Conservation (phyloP, 2,888 invertebrate genomes). For the Nowickia ferox region DNA sequence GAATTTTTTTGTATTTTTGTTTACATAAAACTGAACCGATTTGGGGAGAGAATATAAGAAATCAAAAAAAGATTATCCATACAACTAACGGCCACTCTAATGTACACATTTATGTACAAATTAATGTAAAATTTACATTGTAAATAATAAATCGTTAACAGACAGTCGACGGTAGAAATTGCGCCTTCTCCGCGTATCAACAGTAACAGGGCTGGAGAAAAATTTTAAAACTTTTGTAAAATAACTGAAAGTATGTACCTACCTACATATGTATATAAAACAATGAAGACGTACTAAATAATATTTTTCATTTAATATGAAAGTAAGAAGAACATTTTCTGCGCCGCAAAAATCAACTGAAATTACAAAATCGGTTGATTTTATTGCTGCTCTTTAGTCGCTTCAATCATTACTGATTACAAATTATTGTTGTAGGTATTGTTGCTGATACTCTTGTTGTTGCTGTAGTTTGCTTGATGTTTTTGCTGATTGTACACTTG, state of each 20-base stretch:
- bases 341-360: slow-evolving; percentile 40
- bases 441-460: slow-evolving; percentile 17
- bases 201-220: slow-evolving; percentile 49
- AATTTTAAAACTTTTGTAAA: slow-evolving; percentile 3
- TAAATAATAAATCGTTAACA: slow-evolving; percentile 11
- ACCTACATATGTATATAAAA: too few species aligned
- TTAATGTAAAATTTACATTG: too few species aligned
- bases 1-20: too few species aligned
- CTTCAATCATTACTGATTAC: slow-evolving; percentile 60
- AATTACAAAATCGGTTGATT: slow-evolving; percentile 48
- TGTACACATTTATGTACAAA: too few species aligned
- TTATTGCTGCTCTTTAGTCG: slow-evolving; percentile 48
- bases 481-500: slow-evolving; percentile 41
- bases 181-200: not conserved
- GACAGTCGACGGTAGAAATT: not conserved
- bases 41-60: too few species aligned
- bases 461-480: slow-evolving; percentile 28
- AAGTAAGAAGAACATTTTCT: slow-evolving; percentile 41
- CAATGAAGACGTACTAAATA: slow-evolving; percentile 14
- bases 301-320: slow-evolving; percentile 35
- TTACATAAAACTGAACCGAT: too few species aligned
- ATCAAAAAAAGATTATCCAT: too few species aligned
- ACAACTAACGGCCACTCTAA: too few species aligned
- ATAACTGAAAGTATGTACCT: not conserved
- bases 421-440: slow-evolving; percentile 41